Evolutionary conservation across 2,797 vertebrate genomes (phyloP).

Genomic region (Paedocypris micromegethes): DNA sequence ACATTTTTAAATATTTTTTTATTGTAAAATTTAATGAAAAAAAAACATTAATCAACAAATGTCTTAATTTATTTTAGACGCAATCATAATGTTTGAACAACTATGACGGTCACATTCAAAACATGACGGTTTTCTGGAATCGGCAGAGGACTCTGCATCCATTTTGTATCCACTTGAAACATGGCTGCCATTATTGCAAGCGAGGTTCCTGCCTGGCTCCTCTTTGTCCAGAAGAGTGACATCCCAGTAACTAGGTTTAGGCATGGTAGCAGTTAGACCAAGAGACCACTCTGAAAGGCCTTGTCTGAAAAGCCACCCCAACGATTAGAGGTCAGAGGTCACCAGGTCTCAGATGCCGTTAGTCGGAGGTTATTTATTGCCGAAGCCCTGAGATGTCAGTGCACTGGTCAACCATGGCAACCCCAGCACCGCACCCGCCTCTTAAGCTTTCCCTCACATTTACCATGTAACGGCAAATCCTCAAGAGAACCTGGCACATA

Average conservation of each 20-base stretch:
- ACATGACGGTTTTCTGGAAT: too few relatives aligned
- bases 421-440: slow-evolving; percentile 57
- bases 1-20: too few relatives aligned
- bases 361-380: slow-evolving; percentile 76
- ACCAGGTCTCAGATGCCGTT: slow-evolving; percentile 79
- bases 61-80: too few relatives aligned
- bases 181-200: slow-evolving; percentile 16
- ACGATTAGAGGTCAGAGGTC: slow-evolving; percentile 77
- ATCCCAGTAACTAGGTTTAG: slow-evolving; percentile 58
- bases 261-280: slow-evolving; percentile 44
- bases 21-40: too few relatives aligned
- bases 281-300: slow-evolving; percentile 53
- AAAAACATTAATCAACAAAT: too few relatives aligned
- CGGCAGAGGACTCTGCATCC: slow-evolving; percentile 11
- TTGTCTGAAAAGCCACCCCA: slow-evolving; percentile 61
- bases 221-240: slow-evolving; percentile 39
- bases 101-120: too few relatives aligned
- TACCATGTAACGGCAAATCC: slow-evolving; percentile 19
- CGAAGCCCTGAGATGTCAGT: slow-evolving; percentile 71
- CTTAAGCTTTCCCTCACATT: slow-evolving; percentile 53
- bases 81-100: too few relatives aligned
- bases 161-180: slow-evolving; percentile 14
- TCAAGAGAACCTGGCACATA: slow-evolving; percentile 30
- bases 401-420: slow-evolving; percentile 73
- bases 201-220: slow-evolving; percentile 12